A percentile compares a stretch with the other conserved stretches of the same genome.
These are phyloP conservation scores for Tadarida brasiliensis DNA, from an alignment of 2,797 vertebrate genomes.

Conservation along the genomic window DNA sequence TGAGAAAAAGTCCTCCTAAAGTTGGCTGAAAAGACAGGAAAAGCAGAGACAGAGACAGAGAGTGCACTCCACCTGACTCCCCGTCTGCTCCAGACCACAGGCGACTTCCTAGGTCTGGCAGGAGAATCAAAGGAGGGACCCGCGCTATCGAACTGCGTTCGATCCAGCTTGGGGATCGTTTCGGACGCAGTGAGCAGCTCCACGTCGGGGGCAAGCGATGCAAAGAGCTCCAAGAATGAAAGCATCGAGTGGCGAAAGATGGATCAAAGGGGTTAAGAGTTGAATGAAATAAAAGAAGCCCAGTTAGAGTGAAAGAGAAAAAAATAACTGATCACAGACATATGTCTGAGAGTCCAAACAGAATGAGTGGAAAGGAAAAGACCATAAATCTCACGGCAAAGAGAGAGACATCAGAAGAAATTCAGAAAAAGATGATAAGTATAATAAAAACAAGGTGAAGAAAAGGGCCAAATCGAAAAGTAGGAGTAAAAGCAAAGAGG, in stretches of 20 bases:
- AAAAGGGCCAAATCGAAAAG: constrained; percentile 93
- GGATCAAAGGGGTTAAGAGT: constrained; percentile 98
- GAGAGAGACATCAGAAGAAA: constrained; percentile 91
- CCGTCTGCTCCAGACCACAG: constrained; percentile 93
- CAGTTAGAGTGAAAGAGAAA: constrained; percentile 91
- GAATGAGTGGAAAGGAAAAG: constrained; percentile 92
- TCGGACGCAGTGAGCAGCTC: constrained; percentile 96
- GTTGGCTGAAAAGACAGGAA: constrained; percentile 90
- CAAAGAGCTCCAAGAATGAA: constrained; percentile 96
- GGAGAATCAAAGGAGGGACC: constrained; percentile 99
- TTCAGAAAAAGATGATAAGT: constrained; percentile 92
- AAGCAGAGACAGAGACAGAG: constrained; percentile 90
- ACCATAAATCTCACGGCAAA: constrained; percentile 94
- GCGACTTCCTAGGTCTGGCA: constrained; percentile 95
- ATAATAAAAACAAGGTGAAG: constrained; percentile 92
- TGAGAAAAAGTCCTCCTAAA: constrained; percentile 95
- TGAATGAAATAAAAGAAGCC: constrained; percentile 92
- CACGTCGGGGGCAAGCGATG: constrained; percentile 98
- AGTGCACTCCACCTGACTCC: constrained; percentile 91
- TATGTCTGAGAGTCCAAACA: constrained; percentile 90
- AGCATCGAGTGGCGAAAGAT: constrained; percentile 95
- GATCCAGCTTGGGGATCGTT: constrained; percentile 96
- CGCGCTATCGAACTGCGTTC: constrained; percentile 96
- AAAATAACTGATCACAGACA: constrained; percentile 90
- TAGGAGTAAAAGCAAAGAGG: constrained; percentile 95